Percentiles rank a stretch among this genome's conserved stretches.
Evolutionary conservation across 2,113 vertebrate species (phyloP).

Genomic region (Donacobius atricapilla): DNA sequence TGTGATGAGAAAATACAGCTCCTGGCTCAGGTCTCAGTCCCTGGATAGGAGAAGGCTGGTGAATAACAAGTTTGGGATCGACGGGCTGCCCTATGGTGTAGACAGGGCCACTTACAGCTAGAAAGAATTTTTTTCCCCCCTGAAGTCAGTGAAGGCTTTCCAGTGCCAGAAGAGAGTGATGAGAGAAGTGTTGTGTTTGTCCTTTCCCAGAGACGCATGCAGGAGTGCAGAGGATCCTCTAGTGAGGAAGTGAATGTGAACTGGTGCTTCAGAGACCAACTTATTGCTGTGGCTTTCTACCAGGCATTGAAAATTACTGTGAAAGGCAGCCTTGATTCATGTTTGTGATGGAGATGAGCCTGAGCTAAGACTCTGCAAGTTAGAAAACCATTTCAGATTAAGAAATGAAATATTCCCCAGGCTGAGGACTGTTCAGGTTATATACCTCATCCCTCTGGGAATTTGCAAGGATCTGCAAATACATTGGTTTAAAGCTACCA

Average conservation of each 20-base stretch:
- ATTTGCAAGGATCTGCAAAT: background rate
- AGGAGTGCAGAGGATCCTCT: background rate
- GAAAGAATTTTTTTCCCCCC: accelerated
- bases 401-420: background rate
- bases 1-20: background rate
- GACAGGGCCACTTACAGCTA: background rate
- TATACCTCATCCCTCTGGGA: background rate
- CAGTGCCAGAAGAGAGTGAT: background rate
- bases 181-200: background rate
- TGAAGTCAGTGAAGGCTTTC: background rate
- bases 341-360: background rate
- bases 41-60: background rate
- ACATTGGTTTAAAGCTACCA: background rate
- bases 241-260: background rate
- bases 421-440: background rate
- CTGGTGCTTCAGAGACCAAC: background rate
- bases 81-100: background rate
- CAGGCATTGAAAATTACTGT: background rate
- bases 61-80: background rate
- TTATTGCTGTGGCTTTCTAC: background rate
- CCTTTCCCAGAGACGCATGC: accelerated
- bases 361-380: background rate
- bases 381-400: background rate
- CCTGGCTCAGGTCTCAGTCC: background rate
- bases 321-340: background rate